A percentile compares a stretch with the other conserved stretches of the same genome.
phyloP scores from a whole-genome alignment of 2,113 vertebrate species.

The Ameiurus melas region DNA sequence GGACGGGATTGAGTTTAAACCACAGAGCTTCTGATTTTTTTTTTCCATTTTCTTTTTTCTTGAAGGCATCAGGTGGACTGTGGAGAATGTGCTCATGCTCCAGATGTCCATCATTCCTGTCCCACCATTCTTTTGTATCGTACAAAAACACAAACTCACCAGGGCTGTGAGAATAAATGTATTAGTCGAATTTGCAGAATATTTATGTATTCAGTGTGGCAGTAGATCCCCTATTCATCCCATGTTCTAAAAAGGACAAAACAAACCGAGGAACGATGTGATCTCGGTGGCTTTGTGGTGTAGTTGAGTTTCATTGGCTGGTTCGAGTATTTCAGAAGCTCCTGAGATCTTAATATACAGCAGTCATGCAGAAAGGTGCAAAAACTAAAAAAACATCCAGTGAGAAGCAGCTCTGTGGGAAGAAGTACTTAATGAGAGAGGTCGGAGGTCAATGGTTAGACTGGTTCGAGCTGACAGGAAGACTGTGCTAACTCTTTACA shows the following conservation, averaged over 20 bases:
- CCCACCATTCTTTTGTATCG: background rate
- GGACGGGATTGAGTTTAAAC: conserved; percentile 36
- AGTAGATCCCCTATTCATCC: background rate
- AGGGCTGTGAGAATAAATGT: background rate
- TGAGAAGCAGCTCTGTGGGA: background rate
- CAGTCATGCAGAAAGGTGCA: background rate
- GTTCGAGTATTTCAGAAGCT: background rate
- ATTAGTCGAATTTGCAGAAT: background rate
- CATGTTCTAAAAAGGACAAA: too few species aligned
- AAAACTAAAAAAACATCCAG: background rate
- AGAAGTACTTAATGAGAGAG: background rate
- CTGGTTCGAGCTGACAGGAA: background rate
- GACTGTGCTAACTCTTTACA: background rate
- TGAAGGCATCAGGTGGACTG: conserved; percentile 49
- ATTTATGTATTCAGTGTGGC: background rate
- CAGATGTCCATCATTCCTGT: conserved; percentile 2
- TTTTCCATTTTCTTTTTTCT: background rate
- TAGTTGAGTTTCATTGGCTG: background rate
- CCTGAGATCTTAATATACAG: background rate
- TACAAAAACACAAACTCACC: background rate
- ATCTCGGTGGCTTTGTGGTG: background rate
- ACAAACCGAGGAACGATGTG: background rate
- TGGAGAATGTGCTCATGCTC: conserved; percentile 1
- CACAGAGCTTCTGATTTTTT: conserved; percentile 33
- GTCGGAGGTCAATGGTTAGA: background rate